These are phyloP conservation scores for Lasaia peninsularis DNA, from an alignment of 1,140 invertebrate genomes.

Conservation along the genomic window DNA sequence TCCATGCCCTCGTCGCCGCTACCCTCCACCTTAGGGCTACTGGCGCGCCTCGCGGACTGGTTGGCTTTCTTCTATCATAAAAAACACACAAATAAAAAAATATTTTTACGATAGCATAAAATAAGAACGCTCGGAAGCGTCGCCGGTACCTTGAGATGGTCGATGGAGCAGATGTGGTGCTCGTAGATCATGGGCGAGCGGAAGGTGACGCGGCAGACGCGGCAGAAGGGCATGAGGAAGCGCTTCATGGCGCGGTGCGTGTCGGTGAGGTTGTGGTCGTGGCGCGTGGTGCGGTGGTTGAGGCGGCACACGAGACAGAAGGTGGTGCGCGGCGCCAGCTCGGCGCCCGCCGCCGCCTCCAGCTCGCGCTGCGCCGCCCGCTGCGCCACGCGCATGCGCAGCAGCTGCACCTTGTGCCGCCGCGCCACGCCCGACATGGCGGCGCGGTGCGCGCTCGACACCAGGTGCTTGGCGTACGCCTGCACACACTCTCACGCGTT, in stretches of 20 bases:
- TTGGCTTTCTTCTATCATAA: slow-evolving; percentile 78
- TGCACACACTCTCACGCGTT: slow-evolving; percentile 30
- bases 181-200: slow-evolving; percentile 89
- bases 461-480: slow-evolving; percentile 85
- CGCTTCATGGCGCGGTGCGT: slow-evolving; percentile 88
- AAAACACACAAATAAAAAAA: slow-evolving; percentile 16
- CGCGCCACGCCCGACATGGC: slow-evolving; percentile 84
- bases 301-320: slow-evolving; percentile 89
- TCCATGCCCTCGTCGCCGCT: slow-evolving; percentile 85
- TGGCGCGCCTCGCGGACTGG: slow-evolving; percentile 47
- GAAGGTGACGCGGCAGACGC: slow-evolving; percentile 83
- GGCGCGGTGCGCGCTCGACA: slow-evolving; percentile 82
- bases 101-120: too few species aligned
- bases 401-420: slow-evolving; percentile 83
- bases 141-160: slow-evolving; percentile 84
- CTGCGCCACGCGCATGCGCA: slow-evolving; percentile 85
- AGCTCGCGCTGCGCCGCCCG: slow-evolving; percentile 85
- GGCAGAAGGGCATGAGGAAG: slow-evolving; percentile 88
- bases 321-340: slow-evolving; percentile 80
- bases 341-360: slow-evolving; percentile 82
- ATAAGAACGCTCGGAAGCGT: too few species aligned
- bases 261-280: slow-evolving; percentile 85
- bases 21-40: slow-evolving; percentile 72
- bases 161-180: slow-evolving; percentile 86
- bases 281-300: slow-evolving; percentile 86